Conservation (phyloP, 1,140 invertebrate species). For the Caenorhabditis remanei region DNA sequence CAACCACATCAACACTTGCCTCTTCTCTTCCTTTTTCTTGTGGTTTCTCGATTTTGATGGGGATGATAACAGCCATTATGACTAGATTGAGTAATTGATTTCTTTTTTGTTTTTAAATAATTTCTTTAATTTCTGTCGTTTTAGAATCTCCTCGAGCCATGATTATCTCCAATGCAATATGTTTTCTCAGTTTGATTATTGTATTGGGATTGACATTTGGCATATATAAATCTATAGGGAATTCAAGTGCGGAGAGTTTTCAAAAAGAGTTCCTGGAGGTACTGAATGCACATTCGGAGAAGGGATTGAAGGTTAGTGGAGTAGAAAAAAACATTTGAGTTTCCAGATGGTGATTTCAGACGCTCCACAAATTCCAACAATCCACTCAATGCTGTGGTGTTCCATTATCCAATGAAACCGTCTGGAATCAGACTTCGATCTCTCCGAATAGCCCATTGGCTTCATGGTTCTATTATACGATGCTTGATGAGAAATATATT, state of each 20-base stretch:
- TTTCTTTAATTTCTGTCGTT: neutral
- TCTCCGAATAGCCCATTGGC: neutral
- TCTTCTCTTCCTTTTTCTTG: neutral
- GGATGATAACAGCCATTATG: neutral
- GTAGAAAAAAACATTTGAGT: too few species aligned
- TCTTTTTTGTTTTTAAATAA: neutral
- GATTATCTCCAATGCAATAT: constrained; percentile 1
- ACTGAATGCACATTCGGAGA: neutral
- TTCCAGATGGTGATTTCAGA: neutral
- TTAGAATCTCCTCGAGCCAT: neutral
- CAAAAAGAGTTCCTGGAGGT: neutral
- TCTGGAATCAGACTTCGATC: constrained; percentile 15
- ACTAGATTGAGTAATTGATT: neutral
- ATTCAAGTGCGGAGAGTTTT: neutral
- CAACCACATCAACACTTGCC: neutral
- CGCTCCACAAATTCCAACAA: constrained; percentile 31
- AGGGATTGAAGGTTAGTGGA: neutral
- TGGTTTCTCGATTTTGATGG: neutral
- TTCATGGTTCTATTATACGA: constrained; percentile 40
- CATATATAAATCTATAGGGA: neutral
- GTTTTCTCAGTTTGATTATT: neutral
- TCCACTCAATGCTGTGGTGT: constrained; percentile 19
- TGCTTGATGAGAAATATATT: constrained; percentile 16
- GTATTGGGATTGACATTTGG: neutral
- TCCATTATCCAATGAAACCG: neutral